Base-by-base conservation (phyloP, 1,140 invertebrate genomes). In the Arctopsyche grandis region DNA sequence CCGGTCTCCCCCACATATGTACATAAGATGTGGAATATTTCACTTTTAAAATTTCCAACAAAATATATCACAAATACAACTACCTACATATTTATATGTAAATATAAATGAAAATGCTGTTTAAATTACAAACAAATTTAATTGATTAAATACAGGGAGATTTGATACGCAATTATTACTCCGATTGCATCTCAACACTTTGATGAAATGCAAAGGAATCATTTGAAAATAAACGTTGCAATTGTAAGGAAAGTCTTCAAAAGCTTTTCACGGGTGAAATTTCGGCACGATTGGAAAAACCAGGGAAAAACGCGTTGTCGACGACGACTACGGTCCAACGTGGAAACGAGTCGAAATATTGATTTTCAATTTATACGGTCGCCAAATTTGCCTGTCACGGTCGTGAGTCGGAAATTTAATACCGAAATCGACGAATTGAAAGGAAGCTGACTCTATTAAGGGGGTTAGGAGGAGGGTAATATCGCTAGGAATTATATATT, bases 391-490 rank as follows among this genome's bases (percentile, higher is more conserved):
- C 46, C 74, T 44, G 74, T 63, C 58, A 43, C 74, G 46, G 44
- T 21, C 63, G 52, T 44, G 29, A 52, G 38, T 43, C 5, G 74
- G 74, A 76, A 76, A 76, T 76, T 52, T 26, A 76, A 76, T 76
- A 76, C 46, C 52, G 74, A 52, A 76, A 52, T 52, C 58, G 74
- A 7, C 46, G 44, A 76, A 56, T 76, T 56, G 74, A 63, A 52
- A 76, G 74, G 74, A 76, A 76, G 58, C 74, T 76, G 56, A 63
- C 74, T 76, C 26, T 76, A 76, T 76, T 76, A 76, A 56, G 74
- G 48, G n/a, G n/a, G n/a, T n/a, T n/a, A n/a, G n/a, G n/a, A n/a
- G n/a, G n/a, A n/a, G n/a, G 74, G 56, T 19, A 76, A 56, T 76
- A 22, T 66, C 63, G 48, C 10, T 16, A 12, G 10, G 7, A 38